Percentiles rank a stretch among this genome's conserved stretches.
phyloP scores from a whole-genome alignment of 2,797 vertebrate genomes.

The Megalops cyprinoides region DNA sequence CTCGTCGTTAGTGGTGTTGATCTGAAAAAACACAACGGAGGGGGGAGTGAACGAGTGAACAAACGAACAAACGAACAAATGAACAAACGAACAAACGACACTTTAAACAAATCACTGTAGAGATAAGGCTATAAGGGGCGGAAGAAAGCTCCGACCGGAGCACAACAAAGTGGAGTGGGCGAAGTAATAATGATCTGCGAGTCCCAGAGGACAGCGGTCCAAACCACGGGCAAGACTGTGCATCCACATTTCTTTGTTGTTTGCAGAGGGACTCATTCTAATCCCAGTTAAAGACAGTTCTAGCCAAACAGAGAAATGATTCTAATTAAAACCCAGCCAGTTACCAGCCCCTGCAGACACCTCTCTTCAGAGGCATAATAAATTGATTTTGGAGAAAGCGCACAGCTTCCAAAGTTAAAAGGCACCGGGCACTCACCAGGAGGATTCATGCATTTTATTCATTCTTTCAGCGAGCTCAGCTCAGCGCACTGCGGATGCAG shows the following conservation, averaged over 20 bases:
- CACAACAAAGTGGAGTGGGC: background rate
- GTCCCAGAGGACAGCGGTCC: background rate
- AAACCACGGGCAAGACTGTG: background rate
- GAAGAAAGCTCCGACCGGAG: background rate
- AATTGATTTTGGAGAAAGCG: conserved; percentile 28
- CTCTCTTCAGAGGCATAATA: conserved; percentile 3
- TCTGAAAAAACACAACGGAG: conserved; percentile 70
- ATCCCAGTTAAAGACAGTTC: background rate
- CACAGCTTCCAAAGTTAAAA: conserved; percentile 22
- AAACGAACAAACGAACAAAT: background rate
- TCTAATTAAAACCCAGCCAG: conserved; percentile 22
- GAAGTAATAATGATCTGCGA: background rate
- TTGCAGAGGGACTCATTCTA: background rate
- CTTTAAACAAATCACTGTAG: no score
- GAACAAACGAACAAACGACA: background rate
- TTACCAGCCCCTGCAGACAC: conserved; percentile 1
- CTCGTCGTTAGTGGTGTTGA: conserved; percentile 91
- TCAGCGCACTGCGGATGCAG: background rate
- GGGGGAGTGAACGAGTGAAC: background rate
- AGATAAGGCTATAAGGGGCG: no score
- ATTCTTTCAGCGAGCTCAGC: background rate
- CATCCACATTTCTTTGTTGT: background rate
- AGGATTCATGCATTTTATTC: conserved; percentile 14
- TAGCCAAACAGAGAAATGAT: background rate
- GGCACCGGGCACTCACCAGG: conserved; percentile 19